These are phyloP conservation scores for Phthorimaea operculella DNA, from an alignment of 1,140 invertebrate genomes.

Conservation along the genomic window DNA sequence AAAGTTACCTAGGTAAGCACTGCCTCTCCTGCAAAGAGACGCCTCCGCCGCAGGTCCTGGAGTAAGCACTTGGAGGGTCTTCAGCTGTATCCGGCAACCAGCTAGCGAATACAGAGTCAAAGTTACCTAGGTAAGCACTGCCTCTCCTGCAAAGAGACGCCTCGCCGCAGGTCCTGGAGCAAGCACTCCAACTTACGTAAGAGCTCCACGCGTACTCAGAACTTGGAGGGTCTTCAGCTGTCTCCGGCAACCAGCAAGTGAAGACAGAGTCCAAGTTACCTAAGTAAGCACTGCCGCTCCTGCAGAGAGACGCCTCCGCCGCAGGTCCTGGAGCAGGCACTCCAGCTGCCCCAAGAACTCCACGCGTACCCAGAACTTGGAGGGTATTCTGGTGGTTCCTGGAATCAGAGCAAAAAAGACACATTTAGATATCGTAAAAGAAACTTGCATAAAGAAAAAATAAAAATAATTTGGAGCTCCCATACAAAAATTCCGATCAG, in stretches of 20 bases:
- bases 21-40: slow-evolving; percentile 68
- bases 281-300: slow-evolving; percentile 64
- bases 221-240: slow-evolving; percentile 10
- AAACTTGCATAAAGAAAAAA: no score
- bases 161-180: slow-evolving; percentile 70
- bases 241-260: no score
- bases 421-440: background rate
- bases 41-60: slow-evolving; percentile 70
- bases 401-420: background rate
- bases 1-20: slow-evolving; percentile 61
- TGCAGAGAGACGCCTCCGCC: slow-evolving; percentile 70
- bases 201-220: slow-evolving; percentile 62
- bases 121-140: slow-evolving; percentile 63
- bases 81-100: slow-evolving; percentile 1
- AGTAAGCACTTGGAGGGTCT: slow-evolving; percentile 46
- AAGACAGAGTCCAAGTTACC: no score
- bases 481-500: no score
- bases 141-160: slow-evolving; percentile 68
- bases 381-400: slow-evolving; percentile 20
- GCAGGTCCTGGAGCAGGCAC: slow-evolving; percentile 69
- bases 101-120: no score
- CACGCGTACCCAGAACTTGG: slow-evolving; percentile 51
- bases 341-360: slow-evolving; percentile 68
- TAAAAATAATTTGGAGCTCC: background rate
- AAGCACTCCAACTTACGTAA: slow-evolving; percentile 70